Conservation (phyloP, 2,113 vertebrate species). For the Thalassoma bifasciatum region DNA sequence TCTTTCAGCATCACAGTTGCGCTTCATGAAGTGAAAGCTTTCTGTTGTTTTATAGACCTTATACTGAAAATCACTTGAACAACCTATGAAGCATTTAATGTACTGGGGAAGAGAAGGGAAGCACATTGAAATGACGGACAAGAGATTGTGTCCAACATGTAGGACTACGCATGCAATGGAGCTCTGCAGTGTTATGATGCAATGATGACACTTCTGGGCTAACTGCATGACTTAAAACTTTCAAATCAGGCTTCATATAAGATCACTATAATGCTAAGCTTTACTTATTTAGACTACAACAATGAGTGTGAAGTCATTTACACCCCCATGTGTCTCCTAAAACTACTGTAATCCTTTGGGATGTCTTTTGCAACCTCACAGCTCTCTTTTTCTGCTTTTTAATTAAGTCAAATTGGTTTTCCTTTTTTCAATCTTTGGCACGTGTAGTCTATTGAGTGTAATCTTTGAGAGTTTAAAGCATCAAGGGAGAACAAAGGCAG, state of each 20-base stretch:
- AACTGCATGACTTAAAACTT: too few species aligned
- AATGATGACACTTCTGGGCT: too few species aligned
- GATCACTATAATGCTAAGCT: too few species aligned
- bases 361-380: conserved; percentile 12
- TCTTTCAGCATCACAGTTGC: neutral
- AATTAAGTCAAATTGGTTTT: conserved; percentile 33
- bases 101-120: neutral
- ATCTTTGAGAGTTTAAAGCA: conserved; percentile 35
- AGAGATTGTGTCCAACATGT: neutral
- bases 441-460: conserved; percentile 16
- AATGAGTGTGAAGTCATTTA: conserved; percentile 23
- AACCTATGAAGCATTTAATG: neutral
- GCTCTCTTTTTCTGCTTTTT: conserved; percentile 44
- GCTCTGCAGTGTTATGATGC: too few species aligned
- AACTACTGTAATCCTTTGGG: conserved; percentile 25
- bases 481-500: conserved; percentile 47
- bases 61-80: neutral
- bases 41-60: neutral
- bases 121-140: neutral
- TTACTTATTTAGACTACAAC: neutral
- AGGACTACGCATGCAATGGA: too few species aligned
- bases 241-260: too few species aligned
- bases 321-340: conserved; percentile 8
- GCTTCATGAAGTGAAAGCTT: neutral
- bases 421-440: conserved; percentile 28